phyloP scores from a whole-genome alignment of 1,140 invertebrate species.

The Drosophila pseudoananassae region DNA sequence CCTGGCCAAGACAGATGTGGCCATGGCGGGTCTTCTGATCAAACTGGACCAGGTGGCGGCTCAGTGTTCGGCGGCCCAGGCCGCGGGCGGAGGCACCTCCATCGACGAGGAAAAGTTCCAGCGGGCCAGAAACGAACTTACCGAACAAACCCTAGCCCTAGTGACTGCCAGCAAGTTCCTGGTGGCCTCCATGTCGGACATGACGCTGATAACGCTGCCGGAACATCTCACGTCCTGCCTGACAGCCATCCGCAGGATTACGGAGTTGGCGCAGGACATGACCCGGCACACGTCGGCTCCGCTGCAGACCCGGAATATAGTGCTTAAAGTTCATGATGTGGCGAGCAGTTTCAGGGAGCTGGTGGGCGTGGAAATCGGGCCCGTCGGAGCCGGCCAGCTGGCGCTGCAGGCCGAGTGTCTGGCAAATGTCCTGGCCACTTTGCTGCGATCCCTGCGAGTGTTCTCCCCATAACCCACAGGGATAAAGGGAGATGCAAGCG shows the following conservation, averaged over 20 bases:
- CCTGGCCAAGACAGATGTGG: slow-evolving; percentile 88
- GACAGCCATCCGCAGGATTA: slow-evolving; percentile 87
- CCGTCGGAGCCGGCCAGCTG: slow-evolving; percentile 86
- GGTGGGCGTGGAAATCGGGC: slow-evolving; percentile 87
- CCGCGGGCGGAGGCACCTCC: slow-evolving; percentile 88
- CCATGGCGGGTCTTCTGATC: slow-evolving; percentile 87
- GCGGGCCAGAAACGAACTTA: slow-evolving; percentile 90
- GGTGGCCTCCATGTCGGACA: slow-evolving; percentile 91
- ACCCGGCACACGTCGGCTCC: slow-evolving; percentile 90
- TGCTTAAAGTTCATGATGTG: slow-evolving; percentile 91
- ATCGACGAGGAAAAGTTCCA: slow-evolving; percentile 90
- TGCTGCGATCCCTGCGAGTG: slow-evolving; percentile 92
- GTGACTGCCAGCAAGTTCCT: slow-evolving; percentile 93
- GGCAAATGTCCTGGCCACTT: slow-evolving; percentile 91
- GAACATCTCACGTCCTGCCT: slow-evolving; percentile 89
- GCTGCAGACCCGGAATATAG: slow-evolving; percentile 91
- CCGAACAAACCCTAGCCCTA: slow-evolving; percentile 90
- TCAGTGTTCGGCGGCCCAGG: slow-evolving; percentile 88
- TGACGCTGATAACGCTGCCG: slow-evolving; percentile 85
- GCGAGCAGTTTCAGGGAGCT: slow-evolving; percentile 90
- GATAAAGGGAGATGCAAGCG: slow-evolving; percentile 1
- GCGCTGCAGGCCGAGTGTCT: slow-evolving; percentile 91
- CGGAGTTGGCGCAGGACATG: slow-evolving; percentile 89
- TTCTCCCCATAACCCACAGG: slow-evolving; percentile 87
- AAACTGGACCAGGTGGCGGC: slow-evolving; percentile 88